Base-by-base conservation (phyloP, 2,113 vertebrate genomes). In the Bombycilla garrulus region DNA sequence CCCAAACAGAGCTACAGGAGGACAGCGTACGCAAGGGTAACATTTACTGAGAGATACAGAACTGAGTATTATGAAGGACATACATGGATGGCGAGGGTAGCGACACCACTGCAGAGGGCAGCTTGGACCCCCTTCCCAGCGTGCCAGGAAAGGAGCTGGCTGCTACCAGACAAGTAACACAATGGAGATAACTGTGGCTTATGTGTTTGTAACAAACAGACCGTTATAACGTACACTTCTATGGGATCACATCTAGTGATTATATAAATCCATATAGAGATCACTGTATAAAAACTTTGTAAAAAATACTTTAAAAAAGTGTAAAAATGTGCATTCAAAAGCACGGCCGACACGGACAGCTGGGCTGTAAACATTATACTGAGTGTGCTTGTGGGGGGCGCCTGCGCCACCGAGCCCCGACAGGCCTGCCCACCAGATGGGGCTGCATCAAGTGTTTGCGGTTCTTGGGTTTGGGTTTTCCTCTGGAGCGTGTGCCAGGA, bases 221-320 rank as follows among this genome's bases (percentile, higher is more conserved):
- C 98, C 98, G 98, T 98, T 98, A 97, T 98, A 99, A 98, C 98
- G 98, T 98, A 98, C 98, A 97, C 97, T 95, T 97, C 96, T 98
- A 98, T 97, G 96, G 97, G 97, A 98, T 99, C 98, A 99, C 99
- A 96, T 98, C 98, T 98, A 98, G 98, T 99, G 98, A 99, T 98
- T 98, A 98, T 98, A 99, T 98, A 99, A 98, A 98, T 98, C 98
- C 98, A 98, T 98, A 98, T 98, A 98, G 98, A 99, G 98, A 98
- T 98, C 95, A 98, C 98, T 98, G 98, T 99, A 98, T 98, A 99
- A 99, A 99, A 99, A 98, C 97, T 98, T 98, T 97, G 97, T 98
- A 98, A 98, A 98, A 98, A 98, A 98, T 98, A 98, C 83, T 96
- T 97, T 98, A 97, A 97, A 98, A 97, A 98, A 97, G 96, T 98